phyloP scores from a whole-genome alignment of 1,140 invertebrate genomes.

The Meteorus sp. region DNA sequence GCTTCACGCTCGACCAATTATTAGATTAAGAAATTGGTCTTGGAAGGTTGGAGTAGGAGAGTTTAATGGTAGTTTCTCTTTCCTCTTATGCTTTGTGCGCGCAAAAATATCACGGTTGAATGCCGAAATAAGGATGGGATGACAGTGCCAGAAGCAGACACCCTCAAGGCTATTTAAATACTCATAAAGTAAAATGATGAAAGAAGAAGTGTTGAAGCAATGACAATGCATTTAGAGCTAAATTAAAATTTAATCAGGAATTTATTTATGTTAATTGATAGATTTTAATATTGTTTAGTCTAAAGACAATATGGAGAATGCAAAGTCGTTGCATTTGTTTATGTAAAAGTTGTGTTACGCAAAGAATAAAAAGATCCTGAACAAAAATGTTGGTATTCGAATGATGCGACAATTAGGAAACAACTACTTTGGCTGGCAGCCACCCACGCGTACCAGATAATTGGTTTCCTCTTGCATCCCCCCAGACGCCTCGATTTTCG shows the following conservation, averaged over 20 bases:
- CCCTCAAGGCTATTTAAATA: neutral
- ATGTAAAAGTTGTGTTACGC: too few species aligned
- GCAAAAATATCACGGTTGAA: neutral
- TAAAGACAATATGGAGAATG: too few species aligned
- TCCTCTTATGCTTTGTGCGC: neutral
- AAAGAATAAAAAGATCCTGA: neutral
- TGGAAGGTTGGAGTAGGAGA: neutral
- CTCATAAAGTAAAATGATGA: neutral
- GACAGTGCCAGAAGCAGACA: too few species aligned
- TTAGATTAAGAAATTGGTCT: slow-evolving; percentile 19
- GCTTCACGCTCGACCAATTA: slow-evolving; percentile 20
- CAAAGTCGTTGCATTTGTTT: too few species aligned
- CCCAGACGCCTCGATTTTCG: slow-evolving; percentile 32
- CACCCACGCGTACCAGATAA: slow-evolving; percentile 32
- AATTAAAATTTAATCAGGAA: slow-evolving; percentile 9
- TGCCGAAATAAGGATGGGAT: neutral
- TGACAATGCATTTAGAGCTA: too few species aligned
- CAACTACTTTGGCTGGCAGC: slow-evolving; percentile 38
- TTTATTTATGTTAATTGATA: too few species aligned
- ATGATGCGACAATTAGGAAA: slow-evolving; percentile 42
- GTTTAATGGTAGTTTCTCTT: neutral
- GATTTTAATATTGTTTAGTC: too few species aligned
- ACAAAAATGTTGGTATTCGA: slow-evolving; percentile 19
- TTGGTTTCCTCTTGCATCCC: slow-evolving; percentile 41
- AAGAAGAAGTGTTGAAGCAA: neutral